phyloP scores from a whole-genome alignment of 1,140 invertebrate genomes.

The Scaptomyza montana region DNA sequence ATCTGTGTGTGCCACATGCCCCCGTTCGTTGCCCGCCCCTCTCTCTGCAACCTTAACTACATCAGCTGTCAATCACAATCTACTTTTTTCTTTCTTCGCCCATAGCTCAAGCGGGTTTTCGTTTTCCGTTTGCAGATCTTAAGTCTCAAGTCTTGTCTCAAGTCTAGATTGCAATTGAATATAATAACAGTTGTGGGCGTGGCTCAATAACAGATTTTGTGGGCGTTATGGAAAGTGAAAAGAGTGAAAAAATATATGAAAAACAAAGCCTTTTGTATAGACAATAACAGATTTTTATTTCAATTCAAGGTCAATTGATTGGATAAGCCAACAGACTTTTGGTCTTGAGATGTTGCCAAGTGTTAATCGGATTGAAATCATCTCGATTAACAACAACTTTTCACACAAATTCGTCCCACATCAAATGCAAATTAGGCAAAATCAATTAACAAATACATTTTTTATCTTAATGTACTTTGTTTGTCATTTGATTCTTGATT shows the following conservation, averaged over 20 bases:
- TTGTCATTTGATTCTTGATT: too few species aligned
- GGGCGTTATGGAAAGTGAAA: slow-evolving; percentile 43
- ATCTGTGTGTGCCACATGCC: slow-evolving; percentile 20
- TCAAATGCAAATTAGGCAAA: background rate
- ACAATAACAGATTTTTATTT: background rate
- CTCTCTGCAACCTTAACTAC: background rate
- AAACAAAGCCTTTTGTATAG: background rate
- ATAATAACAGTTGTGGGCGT: slow-evolving; percentile 51
- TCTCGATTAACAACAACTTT: background rate
- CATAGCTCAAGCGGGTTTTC: slow-evolving; percentile 55
- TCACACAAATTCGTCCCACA: background rate
- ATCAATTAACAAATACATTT: too few species aligned
- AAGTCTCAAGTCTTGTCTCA: slow-evolving; percentile 38
- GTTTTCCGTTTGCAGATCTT: slow-evolving; percentile 61
- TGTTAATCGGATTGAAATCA: background rate
- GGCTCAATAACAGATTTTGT: slow-evolving; percentile 11
- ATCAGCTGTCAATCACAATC: slow-evolving; percentile 60
- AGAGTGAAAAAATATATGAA: slow-evolving; percentile 8
- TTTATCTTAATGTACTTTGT: too few species aligned
- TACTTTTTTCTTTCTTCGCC: slow-evolving; percentile 9
- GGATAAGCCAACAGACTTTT: slow-evolving; percentile 8
- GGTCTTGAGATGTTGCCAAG: slow-evolving; percentile 6
- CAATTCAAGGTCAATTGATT: slow-evolving; percentile 19
- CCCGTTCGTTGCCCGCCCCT: background rate
- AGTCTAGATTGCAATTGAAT: slow-evolving; percentile 64